Evolutionary conservation across 2,888 invertebrate species (phyloP), one percentile per base, ranked within the genome.

Genomic region (Cephus spinipes): DNA sequence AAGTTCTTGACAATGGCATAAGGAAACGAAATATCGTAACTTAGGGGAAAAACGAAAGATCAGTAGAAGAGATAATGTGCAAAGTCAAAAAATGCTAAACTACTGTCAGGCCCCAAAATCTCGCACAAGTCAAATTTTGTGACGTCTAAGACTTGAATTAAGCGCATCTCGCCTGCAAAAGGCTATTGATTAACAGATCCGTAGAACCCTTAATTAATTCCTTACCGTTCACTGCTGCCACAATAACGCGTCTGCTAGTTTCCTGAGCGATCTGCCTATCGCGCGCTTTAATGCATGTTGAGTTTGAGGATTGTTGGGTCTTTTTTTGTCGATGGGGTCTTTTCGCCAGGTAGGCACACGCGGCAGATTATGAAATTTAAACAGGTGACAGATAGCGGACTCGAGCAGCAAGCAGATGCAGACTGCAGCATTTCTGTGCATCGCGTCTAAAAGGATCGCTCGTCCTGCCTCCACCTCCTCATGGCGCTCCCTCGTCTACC

Each of bases 371-470:
- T 87, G 84, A 88, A 90, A 87, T 90, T 89, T 87, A 88, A 90
- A 90, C 90, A 90, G 90, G 90, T 90, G 90, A 90, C 90, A 89
- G 89, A 90, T 90, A 89, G 87, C 83, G 78, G 78, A 81, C 77
- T 79, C 83, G 83, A 79, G 80, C 79, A 79, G 80, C 79, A 85
- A 82, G 85, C 87, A 89, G 87, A 88, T 88, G 89, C 85, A 84
- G 84, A 81, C 79, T 84, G 84, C 85, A 81, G 82, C 84, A 81
- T 80, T 83, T 80, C 83, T 84, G 79, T 82, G 81, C 81, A 80
- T 79, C 80, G 81, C 77, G 32, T 34, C 71, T 77, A 40, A 76
- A 76, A 79, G 77, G 80, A 79, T 73, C 73, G 40, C 76, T 31
- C 40, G 55, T 55, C 55, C 55, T 55, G 55, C 55, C 55, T 55